A percentile compares a stretch with the other conserved stretches of the same genome.
Conservation (phyloP, 1,140 invertebrate species). For the Alviniconcha marisindica region DNA sequence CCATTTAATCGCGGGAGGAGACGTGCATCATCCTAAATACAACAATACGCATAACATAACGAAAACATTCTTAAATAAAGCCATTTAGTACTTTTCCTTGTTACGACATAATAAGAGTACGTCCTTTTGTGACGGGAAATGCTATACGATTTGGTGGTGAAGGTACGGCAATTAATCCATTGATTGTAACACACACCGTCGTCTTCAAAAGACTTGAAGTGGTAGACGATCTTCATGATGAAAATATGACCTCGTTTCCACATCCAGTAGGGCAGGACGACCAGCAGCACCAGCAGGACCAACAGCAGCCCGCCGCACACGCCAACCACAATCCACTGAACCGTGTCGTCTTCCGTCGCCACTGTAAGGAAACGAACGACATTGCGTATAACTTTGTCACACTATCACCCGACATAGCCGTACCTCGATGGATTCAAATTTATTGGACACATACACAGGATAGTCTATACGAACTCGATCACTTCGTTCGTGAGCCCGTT, state of each 20-base stretch:
- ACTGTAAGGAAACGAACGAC: neutral
- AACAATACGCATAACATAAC: too few relatives aligned
- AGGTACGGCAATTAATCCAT: too few relatives aligned
- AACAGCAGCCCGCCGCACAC: conserved; percentile 22
- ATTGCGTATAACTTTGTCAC: too few relatives aligned
- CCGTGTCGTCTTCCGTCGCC: neutral
- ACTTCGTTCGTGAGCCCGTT: too few relatives aligned
- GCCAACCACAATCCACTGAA: conserved; percentile 40
- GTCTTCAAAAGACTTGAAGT: conserved; percentile 45
- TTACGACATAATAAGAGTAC: neutral
- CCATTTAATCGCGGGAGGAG: too few relatives aligned
- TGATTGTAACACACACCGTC: conserved; percentile 35
- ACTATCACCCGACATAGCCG: too few relatives aligned
- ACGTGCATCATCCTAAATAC: too few relatives aligned
- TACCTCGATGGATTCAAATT: too few relatives aligned
- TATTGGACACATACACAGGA: too few relatives aligned
- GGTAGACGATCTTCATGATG: conserved; percentile 44
- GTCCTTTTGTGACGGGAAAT: too few relatives aligned
- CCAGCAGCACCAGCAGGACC: conserved; percentile 34
- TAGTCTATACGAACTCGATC: too few relatives aligned
- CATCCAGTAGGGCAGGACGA: conserved; percentile 42
- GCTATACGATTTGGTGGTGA: too few relatives aligned
- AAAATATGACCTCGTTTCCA: conserved; percentile 39
- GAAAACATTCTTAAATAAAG: neutral
- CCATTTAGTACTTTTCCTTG: neutral